Base-by-base conservation (phyloP, 30 jellyfish, hydroid and myxozoan species). In the Phacellophora camtschatica region DNA sequence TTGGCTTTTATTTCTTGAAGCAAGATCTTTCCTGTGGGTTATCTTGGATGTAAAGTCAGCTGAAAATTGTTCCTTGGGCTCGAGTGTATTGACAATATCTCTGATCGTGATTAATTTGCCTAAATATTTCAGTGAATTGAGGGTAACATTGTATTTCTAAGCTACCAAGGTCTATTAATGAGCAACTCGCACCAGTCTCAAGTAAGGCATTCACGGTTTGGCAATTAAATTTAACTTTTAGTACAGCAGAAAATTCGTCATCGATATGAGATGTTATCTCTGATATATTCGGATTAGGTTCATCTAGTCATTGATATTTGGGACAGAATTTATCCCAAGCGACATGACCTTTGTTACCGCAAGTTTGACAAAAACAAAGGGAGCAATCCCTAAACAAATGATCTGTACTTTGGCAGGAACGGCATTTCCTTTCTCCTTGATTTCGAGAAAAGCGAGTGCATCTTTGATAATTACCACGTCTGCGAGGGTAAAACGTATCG, bases 341-440 rank as follows among this genome's bases (percentile, higher is more conserved):
- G 43, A 37, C 84, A 70, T 70, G 84, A 23, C 84, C 81, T 34
- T 66, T 32, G 76, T 66, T 66, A 4, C 81, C 81, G 37, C 81
- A 66, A 12, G 81, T 73, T 70, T 46, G 84, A 46, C 84, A 70
- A 43, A 37, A 70, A 32, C 84, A 46, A 15, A 16, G 32, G 22
- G 77, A 77, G 77, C 84, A 70, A n/a, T 70, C 66, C 23, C 84
- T 39, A 66, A 70, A n/a, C 2, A 70, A 42, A 25, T 70, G 84
- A 12, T 70, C 84, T 37, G 71, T 20, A 19, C 84, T 70, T 23
- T 70, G 12, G 77, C 84, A 70, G 22, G 76, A 2, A 9, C 84
- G 84, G 42, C 84, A 70, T 42, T 70, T 70, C 27, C 76, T 19
- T 19, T 59, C 76, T 19, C 54, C 11, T 23, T 23, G n/a, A n/a